phyloP scores from a whole-genome alignment of 2,113 vertebrate genomes.

The Vicugna pacos region DNA sequence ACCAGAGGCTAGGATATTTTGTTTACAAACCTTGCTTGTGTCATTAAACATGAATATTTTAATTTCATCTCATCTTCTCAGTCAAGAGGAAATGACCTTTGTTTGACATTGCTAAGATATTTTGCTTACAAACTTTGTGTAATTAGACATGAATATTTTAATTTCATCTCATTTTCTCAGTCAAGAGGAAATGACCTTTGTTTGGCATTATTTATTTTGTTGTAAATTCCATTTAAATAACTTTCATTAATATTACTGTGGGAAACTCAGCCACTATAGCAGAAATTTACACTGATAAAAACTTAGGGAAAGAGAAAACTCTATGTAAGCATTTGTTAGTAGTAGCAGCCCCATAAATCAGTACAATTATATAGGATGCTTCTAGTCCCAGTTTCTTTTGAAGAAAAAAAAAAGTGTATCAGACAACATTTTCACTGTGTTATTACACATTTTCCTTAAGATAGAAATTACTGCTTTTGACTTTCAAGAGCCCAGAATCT shows the following conservation, averaged over 20 bases:
- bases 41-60: background rate
- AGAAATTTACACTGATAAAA: constrained; percentile 42
- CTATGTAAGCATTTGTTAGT: constrained; percentile 36
- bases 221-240: background rate
- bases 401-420: background rate
- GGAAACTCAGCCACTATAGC: background rate
- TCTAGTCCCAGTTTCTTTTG: background rate
- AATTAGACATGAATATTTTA: background rate
- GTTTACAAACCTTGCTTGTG: background rate
- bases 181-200: constrained; percentile 5
- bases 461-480: background rate
- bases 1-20: background rate
- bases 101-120: background rate
- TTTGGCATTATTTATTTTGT: constrained; percentile 22
- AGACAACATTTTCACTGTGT: background rate
- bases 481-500: background rate
- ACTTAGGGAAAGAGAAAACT: background rate
- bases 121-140: background rate
- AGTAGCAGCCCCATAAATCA: constrained; percentile 41
- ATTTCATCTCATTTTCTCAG: background rate
- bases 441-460: background rate
- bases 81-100: background rate
- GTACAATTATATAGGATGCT: background rate
- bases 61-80: background rate
- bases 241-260: constrained; percentile 20